These are phyloP conservation scores for Gallinago media DNA, from an alignment of 2,113 vertebrate genomes.

Conservation along the genomic window DNA sequence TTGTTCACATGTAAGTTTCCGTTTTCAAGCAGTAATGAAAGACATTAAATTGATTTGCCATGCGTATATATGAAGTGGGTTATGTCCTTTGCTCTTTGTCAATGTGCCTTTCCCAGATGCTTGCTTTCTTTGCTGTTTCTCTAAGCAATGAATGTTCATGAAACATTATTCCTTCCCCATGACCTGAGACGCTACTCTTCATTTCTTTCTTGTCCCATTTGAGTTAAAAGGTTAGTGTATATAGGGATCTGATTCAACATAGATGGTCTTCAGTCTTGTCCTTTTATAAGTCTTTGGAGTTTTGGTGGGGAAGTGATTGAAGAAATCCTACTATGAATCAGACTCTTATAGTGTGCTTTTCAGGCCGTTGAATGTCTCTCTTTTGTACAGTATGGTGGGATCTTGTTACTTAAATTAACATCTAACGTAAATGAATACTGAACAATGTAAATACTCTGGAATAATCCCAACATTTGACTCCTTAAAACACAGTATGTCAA, in stretches of 20 bases:
- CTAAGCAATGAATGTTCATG: not conserved
- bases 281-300: not conserved
- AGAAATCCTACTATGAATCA: not conserved
- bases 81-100: constrained; percentile 65
- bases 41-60: constrained; percentile 74
- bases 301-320: not conserved
- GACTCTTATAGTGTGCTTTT: not conserved
- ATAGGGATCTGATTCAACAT: not conserved
- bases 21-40: constrained; percentile 74
- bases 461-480: not conserved
- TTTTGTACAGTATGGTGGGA: not conserved
- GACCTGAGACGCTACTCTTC: not conserved
- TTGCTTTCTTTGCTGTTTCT: constrained; percentile 4
- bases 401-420: not conserved
- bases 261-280: not conserved
- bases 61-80: constrained; percentile 28
- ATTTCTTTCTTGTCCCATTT: not conserved
- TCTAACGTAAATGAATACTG: not conserved
- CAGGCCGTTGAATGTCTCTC: not conserved
- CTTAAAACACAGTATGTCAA: not conserved
- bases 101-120: constrained; percentile 63
- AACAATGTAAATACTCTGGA: not conserved
- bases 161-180: not conserved
- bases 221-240: not conserved
- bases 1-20: constrained; percentile 67